A percentile compares a stretch with the other conserved stretches of the same genome.
Conservation (phyloP, 2,888 invertebrate species). For the Drymonia ruficornis region DNA sequence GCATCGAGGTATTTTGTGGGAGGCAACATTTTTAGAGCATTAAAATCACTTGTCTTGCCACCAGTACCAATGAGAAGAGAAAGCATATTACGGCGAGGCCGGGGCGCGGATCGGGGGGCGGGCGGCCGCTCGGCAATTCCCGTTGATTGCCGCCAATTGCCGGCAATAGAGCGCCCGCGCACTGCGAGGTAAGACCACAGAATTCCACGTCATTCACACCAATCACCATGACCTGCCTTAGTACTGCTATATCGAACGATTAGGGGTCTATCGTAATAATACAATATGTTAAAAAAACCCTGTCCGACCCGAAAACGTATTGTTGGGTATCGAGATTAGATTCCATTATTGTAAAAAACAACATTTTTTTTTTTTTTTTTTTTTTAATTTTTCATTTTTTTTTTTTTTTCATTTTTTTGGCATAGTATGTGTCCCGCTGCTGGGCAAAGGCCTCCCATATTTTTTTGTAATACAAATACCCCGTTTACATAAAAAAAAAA, state of each 20-base stretch:
- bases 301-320: too few species aligned
- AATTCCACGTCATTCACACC: slow-evolving; percentile 31
- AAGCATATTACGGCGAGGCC: slow-evolving; percentile 54
- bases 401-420: too few species aligned
- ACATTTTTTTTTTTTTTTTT: too few species aligned
- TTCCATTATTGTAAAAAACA: too few species aligned
- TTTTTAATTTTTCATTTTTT: too few species aligned
- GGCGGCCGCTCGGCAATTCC: slow-evolving; percentile 63
- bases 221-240: slow-evolving; percentile 46
- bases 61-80: slow-evolving; percentile 78
- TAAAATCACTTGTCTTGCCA: slow-evolving; percentile 36
- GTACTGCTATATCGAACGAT: slow-evolving; percentile 15
- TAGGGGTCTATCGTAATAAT: background rate
- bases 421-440: too few species aligned
- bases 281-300: too few species aligned
- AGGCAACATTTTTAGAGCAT: background rate
- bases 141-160: slow-evolving; percentile 80
- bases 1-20: too few species aligned
- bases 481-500: too few species aligned
- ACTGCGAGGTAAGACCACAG: slow-evolving; percentile 36
- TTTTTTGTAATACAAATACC: too few species aligned
- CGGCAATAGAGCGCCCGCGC: slow-evolving; percentile 64
- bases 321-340: too few species aligned
- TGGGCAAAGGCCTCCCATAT: too few species aligned
- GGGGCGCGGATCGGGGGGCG: slow-evolving; percentile 32